Conservation (phyloP, 2,888 invertebrate genomes). For the Cantharis lateralis region DNA sequence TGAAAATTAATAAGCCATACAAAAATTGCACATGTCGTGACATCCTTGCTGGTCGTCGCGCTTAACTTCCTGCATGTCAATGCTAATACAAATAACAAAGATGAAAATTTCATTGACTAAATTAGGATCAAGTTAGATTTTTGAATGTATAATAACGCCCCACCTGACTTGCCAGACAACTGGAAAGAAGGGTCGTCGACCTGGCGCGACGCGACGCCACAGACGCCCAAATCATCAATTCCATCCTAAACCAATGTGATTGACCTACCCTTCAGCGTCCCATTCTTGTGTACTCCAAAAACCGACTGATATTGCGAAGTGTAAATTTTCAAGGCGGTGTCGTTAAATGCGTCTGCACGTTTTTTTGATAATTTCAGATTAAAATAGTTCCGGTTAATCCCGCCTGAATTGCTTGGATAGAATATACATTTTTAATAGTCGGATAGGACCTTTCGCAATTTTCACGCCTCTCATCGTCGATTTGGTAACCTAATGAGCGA, state of each 20-base stretch:
- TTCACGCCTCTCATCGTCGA: neutral
- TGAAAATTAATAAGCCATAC: neutral
- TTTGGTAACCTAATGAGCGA: neutral
- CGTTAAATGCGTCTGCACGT: neutral
- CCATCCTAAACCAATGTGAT: constrained; percentile 33
- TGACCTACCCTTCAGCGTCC: constrained; percentile 32
- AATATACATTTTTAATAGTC: neutral
- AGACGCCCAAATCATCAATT: constrained; percentile 32
- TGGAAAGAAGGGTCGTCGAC: constrained; percentile 38
- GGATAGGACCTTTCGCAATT: neutral
- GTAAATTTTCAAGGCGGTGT: constrained; percentile 18
- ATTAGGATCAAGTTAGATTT: neutral
- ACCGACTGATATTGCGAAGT: constrained; percentile 11
- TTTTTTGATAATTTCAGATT: neutral
- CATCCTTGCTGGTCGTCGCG: neutral
- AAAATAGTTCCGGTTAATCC: neutral
- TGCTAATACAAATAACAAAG: neutral
- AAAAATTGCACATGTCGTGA: neutral
- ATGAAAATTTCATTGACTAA: neutral
- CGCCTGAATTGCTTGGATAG: neutral
- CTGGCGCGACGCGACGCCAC: constrained; percentile 38
- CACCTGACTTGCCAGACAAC: constrained; percentile 41
- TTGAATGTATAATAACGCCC: constrained; percentile 11
- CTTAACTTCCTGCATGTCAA: neutral
- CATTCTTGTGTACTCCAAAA: constrained; percentile 21